Percentiles rank a stretch among this genome's conserved stretches.
phyloP scores from a whole-genome alignment of 2,888 invertebrate genomes.

The Pristionchus entomophagus region DNA sequence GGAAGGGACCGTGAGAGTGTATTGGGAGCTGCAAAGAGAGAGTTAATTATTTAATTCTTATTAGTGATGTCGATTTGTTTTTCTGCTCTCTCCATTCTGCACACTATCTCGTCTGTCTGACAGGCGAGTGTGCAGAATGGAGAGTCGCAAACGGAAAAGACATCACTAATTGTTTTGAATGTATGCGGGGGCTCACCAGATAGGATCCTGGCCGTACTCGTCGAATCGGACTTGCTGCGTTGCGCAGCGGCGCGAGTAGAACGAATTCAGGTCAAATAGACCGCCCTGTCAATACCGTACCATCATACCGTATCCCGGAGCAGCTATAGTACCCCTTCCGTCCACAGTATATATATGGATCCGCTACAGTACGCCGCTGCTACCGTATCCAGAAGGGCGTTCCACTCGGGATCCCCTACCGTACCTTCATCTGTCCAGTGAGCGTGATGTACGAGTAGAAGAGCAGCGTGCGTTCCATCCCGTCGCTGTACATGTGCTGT shows the following conservation, averaged over 20 bases:
- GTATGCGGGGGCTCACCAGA: constrained; percentile 45
- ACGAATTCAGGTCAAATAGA: constrained; percentile 39
- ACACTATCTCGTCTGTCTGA: no score
- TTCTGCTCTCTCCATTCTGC: no score
- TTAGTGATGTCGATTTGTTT: no score
- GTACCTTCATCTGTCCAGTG: not conserved
- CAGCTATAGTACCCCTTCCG: no score
- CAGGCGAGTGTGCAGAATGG: no score
- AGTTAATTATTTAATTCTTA: not conserved
- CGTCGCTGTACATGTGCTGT: not conserved
- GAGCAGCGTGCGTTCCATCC: constrained; percentile 34
- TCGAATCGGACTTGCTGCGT: not conserved
- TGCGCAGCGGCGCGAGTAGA: not conserved
- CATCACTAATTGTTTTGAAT: no score
- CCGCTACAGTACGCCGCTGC: not conserved
- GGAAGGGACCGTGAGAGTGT: not conserved
- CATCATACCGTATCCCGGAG: no score
- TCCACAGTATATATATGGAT: no score
- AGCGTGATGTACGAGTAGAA: constrained; percentile 28
- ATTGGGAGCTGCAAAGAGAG: not conserved
- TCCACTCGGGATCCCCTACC: no score
- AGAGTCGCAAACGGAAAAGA: no score
- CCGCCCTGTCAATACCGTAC: constrained; percentile 27
- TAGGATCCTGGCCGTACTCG: constrained; percentile 24
- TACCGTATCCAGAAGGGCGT: no score